These are phyloP conservation scores for Rhagonycha fulva DNA, from an alignment of 2,888 invertebrate species.

Conservation along the genomic window DNA sequence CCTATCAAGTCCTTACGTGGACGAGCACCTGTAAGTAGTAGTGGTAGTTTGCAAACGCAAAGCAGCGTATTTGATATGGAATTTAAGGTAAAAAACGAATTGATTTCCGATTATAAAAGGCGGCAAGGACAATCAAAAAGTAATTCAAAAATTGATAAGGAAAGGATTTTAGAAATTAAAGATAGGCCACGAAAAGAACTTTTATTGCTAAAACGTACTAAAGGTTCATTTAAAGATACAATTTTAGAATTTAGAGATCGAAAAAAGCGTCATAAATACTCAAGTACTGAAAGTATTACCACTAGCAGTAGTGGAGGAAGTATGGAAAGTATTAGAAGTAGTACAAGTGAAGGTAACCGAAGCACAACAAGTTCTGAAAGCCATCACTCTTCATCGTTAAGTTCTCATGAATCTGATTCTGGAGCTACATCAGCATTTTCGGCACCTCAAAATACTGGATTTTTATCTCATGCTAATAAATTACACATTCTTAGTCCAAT, in stretches of 20 bases:
- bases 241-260: slow-evolving; percentile 65
- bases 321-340: slow-evolving; percentile 85
- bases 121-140: slow-evolving; percentile 59
- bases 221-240: slow-evolving; percentile 42
- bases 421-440: slow-evolving; percentile 64
- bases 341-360: slow-evolving; percentile 85
- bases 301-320: slow-evolving; percentile 87
- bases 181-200: slow-evolving; percentile 65
- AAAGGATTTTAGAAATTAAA: slow-evolving; percentile 65
- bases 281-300: slow-evolving; percentile 86
- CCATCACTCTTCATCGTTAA: slow-evolving; percentile 80
- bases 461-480: slow-evolving; percentile 71
- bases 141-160: slow-evolving; percentile 60
- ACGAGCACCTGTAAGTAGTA: slow-evolving; percentile 64
- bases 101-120: slow-evolving; percentile 64
- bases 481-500: slow-evolving; percentile 87
- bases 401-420: slow-evolving; percentile 85
- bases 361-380: slow-evolving; percentile 86
- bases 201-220: slow-evolving; percentile 46
- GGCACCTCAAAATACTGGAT: slow-evolving; percentile 67
- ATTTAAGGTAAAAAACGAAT: slow-evolving; percentile 43
- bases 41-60: slow-evolving; percentile 56
- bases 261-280: slow-evolving; percentile 67
- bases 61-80: slow-evolving; percentile 50
- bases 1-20: slow-evolving; percentile 72